phyloP scores from a whole-genome alignment of 2,113 vertebrate genomes.

The Oryctolagus cuniculus region DNA sequence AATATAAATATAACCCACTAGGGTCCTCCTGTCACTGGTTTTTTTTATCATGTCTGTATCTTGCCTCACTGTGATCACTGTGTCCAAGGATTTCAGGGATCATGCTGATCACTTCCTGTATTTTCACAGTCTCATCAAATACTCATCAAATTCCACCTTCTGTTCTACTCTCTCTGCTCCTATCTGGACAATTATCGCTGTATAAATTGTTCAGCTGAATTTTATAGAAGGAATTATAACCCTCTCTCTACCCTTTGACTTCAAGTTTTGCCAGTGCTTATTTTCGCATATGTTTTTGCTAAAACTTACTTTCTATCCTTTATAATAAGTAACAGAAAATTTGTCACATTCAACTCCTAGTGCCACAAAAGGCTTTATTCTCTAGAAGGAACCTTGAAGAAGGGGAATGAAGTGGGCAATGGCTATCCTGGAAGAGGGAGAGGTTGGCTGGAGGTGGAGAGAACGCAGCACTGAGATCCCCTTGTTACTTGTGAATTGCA shows the following conservation, averaged over 20 bases:
- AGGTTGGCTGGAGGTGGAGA: neutral
- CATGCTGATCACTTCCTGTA: neutral
- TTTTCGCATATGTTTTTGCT: neutral
- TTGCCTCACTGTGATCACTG: neutral
- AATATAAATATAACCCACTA: slow-evolving; percentile 35
- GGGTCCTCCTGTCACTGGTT: neutral
- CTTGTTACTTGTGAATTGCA: neutral
- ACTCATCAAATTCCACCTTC: slow-evolving; percentile 26
- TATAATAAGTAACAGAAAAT: neutral
- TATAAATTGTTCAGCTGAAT: neutral
- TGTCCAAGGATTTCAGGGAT: neutral
- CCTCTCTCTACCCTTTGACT: neutral
- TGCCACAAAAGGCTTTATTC: neutral
- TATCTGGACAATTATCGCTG: neutral
- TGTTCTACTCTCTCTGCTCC: neutral
- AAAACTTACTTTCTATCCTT: neutral
- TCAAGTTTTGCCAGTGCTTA: neutral
- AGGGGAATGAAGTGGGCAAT: neutral
- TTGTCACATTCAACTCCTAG: neutral
- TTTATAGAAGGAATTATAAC: slow-evolving; percentile 1
- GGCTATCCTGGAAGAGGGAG: neutral
- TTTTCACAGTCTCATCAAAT: slow-evolving; percentile 35
- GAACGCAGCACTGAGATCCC: neutral
- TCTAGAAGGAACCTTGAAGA: neutral
- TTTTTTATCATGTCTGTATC: neutral